Percentiles rank a stretch among this genome's conserved stretches.
These are phyloP conservation scores for Muscina levida DNA, from an alignment of 2,888 invertebrate genomes.

Conservation along the genomic window DNA sequence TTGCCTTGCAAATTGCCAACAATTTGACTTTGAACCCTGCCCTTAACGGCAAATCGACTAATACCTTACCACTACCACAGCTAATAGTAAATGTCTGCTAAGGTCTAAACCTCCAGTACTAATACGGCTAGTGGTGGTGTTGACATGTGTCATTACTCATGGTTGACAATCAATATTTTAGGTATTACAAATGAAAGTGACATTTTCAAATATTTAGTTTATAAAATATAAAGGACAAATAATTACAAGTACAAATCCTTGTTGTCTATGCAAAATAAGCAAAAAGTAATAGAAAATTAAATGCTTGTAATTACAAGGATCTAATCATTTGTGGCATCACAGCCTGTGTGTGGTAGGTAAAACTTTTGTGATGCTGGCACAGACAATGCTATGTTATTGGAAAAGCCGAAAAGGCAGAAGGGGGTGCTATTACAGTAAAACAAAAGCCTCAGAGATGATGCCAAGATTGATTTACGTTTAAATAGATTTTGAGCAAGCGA, in stretches of 20 bases:
- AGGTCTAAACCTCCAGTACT: constrained; percentile 30
- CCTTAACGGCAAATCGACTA: constrained; percentile 15
- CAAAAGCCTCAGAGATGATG: constrained; percentile 36
- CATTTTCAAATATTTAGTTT: too few relatives aligned
- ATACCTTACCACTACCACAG: neutral
- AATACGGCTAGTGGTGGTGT: neutral
- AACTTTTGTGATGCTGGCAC: constrained; percentile 10
- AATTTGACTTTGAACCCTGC: constrained; percentile 48
- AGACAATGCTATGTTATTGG: constrained; percentile 21
- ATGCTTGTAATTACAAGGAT: neutral
- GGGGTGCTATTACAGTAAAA: neutral
- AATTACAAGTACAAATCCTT: too few relatives aligned
- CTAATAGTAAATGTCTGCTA: neutral
- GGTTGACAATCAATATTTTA: constrained; percentile 49
- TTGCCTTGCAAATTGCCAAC: constrained; percentile 46
- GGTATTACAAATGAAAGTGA: constrained; percentile 7
- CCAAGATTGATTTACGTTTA: constrained; percentile 79
- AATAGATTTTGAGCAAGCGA: constrained; percentile 76
- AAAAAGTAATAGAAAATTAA: neutral
- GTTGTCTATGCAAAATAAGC: neutral
- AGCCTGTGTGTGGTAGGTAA: neutral
- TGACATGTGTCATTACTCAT: constrained; percentile 54
- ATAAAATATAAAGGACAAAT: too few relatives aligned
- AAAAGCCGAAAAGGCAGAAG: constrained; percentile 9
- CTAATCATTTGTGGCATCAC: neutral